Evolutionary conservation across 2,888 invertebrate species (phyloP).

Genomic region (Lomographa bimaculata): DNA sequence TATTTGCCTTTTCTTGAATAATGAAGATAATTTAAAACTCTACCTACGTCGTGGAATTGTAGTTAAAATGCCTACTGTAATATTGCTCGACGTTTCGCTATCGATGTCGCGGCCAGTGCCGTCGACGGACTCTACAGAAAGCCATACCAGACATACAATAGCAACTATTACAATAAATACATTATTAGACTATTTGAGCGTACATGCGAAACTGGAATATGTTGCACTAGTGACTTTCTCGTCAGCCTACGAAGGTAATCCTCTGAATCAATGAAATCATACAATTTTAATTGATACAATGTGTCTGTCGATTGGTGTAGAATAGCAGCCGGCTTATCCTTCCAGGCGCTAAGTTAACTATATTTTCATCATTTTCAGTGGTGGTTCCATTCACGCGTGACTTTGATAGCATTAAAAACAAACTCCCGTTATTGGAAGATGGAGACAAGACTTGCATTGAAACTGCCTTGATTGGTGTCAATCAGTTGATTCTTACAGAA

Average conservation of each 20-base stretch:
- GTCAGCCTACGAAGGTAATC: conserved; percentile 69
- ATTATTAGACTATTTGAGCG: conserved; percentile 67
- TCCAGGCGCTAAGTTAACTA: too few species aligned
- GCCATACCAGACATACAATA: conserved; percentile 64
- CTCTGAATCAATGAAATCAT: too few species aligned
- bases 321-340: too few species aligned
- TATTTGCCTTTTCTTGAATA: too few species aligned
- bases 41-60: too few species aligned
- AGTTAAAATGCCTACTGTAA: conserved; percentile 69
- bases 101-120: conserved; percentile 74
- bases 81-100: conserved; percentile 70
- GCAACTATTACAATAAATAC: conserved; percentile 68
- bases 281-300: too few species aligned
- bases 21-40: too few species aligned
- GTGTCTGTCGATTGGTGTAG: too few species aligned
- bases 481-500: conserved; percentile 90
- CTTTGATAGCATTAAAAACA: conserved; percentile 90
- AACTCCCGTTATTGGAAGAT: conserved; percentile 90
- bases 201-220: conserved; percentile 73
- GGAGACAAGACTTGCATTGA: conserved; percentile 94
- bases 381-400: conserved; percentile 95
- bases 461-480: conserved; percentile 90
- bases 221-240: conserved; percentile 71
- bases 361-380: conserved; percentile 65
- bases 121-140: conserved; percentile 62